phyloP scores from a whole-genome alignment of 2,888 invertebrate species.

The Nomada fabriciana region DNA sequence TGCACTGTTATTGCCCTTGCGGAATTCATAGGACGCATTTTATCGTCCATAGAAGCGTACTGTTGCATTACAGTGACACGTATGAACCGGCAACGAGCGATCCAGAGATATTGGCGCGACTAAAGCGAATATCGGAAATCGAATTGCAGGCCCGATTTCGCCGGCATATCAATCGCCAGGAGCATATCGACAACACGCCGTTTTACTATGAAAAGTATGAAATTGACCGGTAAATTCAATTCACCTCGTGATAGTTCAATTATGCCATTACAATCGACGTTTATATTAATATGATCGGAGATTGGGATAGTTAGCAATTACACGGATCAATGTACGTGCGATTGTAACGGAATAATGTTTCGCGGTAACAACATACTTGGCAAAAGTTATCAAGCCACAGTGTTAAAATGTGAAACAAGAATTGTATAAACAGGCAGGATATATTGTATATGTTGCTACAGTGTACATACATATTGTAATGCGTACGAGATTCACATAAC shows the following conservation, averaged over 20 bases:
- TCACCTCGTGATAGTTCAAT: not conserved
- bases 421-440: not conserved
- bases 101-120: not conserved
- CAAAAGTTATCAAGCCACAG: not conserved
- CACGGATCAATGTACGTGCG: not conserved
- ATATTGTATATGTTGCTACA: conserved; percentile 3
- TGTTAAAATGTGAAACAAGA: not conserved
- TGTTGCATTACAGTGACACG: conserved; percentile 9
- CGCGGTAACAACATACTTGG: too few relatives aligned
- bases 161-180: not conserved
- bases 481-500: not conserved
- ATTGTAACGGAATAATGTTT: not conserved
- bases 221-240: conserved; percentile 18
- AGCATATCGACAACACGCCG: not conserved
- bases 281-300: not conserved
- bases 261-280: not conserved
- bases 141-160: conserved; percentile 15
- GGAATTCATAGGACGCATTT: conserved; percentile 34
- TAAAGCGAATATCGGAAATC: conserved; percentile 7
- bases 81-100: not conserved
- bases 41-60: conserved; percentile 22
- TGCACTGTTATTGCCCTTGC: conserved; percentile 29
- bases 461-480: not conserved
- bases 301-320: not conserved
- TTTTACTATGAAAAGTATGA: not conserved